Base-by-base conservation (phyloP, 1,140 invertebrate genomes). In the Cataglyphis hispanica region DNA sequence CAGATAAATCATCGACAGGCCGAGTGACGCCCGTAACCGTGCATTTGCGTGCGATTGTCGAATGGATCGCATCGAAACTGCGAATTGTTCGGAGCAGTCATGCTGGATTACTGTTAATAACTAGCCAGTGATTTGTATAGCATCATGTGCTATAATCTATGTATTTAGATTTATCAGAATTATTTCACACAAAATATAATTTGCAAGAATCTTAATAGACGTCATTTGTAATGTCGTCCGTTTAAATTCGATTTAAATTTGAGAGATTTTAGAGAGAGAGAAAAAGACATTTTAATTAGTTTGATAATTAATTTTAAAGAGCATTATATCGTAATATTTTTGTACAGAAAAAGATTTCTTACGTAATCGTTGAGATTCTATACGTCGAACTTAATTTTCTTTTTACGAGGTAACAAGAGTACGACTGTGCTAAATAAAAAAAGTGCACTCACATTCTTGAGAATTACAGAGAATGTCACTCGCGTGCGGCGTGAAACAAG, bases 1-100 rank as follows among this genome's bases (percentile, higher is more conserved):
- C 78, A 72, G 78, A 83, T 83, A 83, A 83, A 83, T 83, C 78
- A 83, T 83, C 78, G 78, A 83, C 78, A 83, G 66, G 67, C 37
- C 43, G 78, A 60, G 37, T 83, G 78, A 83, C 67, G 31, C 78
- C 53, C 78, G 53, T 83, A 83, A 74, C 66, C 53, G 78, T 72
- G 53, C 67, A 83, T 69, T 60, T 56, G 56, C 67, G 67, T 19
- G 63, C 16, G 37, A 83, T 83, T 43, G 40, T 74, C 50, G 53
- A 72, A 60, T 5, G 53, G 56, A 60, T 83, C 78, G 19, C 40
- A 74, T 61, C 53, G 78, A 61, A 72, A 83, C 66, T 40, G 25
- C 67, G 67, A 72, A 61, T 31, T 46, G 19, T 46, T 43, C 13
- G 27, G 34, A 43, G 31, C 66, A 8, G 27, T 67, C 43, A 67